Conservation (phyloP, 2,888 invertebrate genomes). For the Nomada fabriciana region DNA sequence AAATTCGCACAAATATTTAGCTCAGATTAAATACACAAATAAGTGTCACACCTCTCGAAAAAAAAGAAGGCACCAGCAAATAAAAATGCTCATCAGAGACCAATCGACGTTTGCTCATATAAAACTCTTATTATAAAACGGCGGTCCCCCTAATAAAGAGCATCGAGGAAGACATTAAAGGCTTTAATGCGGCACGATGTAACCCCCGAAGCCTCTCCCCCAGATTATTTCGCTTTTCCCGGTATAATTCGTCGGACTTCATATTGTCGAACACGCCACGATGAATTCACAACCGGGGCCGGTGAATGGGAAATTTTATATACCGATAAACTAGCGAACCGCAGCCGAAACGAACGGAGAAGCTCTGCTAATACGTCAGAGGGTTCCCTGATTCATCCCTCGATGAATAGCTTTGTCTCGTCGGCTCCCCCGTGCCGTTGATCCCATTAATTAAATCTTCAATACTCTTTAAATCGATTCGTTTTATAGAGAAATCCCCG, state of each 20-base stretch:
- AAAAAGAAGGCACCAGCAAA: background rate
- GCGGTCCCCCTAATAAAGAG: background rate
- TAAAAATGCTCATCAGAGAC: background rate
- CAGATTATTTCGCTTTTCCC: constrained; percentile 5
- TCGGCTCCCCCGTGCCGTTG: background rate
- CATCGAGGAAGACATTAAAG: background rate
- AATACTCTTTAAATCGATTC: constrained; percentile 46
- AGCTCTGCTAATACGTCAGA: constrained; percentile 44
- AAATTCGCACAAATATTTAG: too few species aligned
- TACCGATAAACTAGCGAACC: constrained; percentile 33
- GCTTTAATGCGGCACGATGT: constrained; percentile 6
- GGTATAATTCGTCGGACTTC: constrained; percentile 6
- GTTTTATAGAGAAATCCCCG: constrained; percentile 45
- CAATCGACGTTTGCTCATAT: background rate
- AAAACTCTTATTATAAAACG: background rate
- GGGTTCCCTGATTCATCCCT: constrained; percentile 21
- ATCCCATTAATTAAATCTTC: constrained; percentile 59
- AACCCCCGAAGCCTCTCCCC: background rate
- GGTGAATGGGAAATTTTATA: constrained; percentile 45
- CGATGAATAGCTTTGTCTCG: constrained; percentile 59
- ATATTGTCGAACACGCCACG: constrained; percentile 12
- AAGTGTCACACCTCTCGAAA: too few species aligned
- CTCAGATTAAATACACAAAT: too few species aligned
- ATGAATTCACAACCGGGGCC: background rate
- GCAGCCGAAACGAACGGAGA: constrained; percentile 6